phyloP scores from a whole-genome alignment of 1,140 invertebrate genomes.

The Eciton burchellii region DNA sequence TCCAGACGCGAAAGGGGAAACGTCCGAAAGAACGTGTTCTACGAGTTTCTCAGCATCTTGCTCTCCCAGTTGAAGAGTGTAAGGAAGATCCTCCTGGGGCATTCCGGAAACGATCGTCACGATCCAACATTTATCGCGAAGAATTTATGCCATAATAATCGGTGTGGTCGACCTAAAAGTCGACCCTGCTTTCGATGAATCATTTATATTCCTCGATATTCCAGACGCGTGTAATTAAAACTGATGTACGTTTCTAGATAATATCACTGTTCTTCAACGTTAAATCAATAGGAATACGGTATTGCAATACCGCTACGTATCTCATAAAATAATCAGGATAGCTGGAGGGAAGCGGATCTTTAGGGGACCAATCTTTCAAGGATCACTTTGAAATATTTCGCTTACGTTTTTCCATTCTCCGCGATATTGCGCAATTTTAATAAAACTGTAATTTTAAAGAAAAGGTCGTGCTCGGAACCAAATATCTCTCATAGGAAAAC shows the following conservation, averaged over 20 bases:
- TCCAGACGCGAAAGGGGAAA: neutral
- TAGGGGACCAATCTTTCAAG: neutral
- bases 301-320: too few species aligned
- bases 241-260: slow-evolving; percentile 9
- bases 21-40: neutral
- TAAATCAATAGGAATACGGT: too few species aligned
- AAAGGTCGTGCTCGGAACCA: neutral
- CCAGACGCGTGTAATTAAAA: slow-evolving; percentile 23
- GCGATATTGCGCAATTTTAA: neutral
- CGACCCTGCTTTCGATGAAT: neutral
- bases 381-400: slow-evolving; percentile 19
- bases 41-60: neutral
- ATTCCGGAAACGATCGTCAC: neutral
- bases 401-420: too few species aligned
- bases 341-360: neutral
- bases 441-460: slow-evolving; percentile 4
- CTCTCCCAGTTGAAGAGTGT: neutral
- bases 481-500: too few species aligned
- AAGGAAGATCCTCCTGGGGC: neutral
- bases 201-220: slow-evolving; percentile 5
- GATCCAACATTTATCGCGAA: neutral
- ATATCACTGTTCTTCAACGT: neutral
- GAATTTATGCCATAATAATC: slow-evolving; percentile 22
- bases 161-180: neutral
- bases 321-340: neutral